Base-by-base conservation (phyloP, 1,140 invertebrate species). In the Drosophila lacertosa region DNA sequence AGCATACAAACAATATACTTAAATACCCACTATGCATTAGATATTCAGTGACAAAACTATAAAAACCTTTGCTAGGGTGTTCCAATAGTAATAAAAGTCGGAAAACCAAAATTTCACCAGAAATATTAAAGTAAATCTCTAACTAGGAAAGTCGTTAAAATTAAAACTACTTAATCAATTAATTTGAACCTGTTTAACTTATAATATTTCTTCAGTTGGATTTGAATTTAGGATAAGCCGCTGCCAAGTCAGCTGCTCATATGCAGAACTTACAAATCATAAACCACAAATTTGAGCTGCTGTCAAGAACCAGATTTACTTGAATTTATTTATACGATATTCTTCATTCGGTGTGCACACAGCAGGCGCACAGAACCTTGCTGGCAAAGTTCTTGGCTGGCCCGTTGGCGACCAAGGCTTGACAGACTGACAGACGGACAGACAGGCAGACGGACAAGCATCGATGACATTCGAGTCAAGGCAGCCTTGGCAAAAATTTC, bases 361-460 rank as follows among this genome's bases (percentile, higher is more conserved):
- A n/a, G 35, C n/a, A 39, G 0, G 10, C 35, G 7, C 4, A 20
- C 24, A 33, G 39, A 55, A 55, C 48, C 33, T 59, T 53, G 42
- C 33, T 7, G 13, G 39, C 24, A 9, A 60, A 62, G 60, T 57
- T 70, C 51, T 75, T 55, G 71, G 35, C 20, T 24, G 33, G 20
- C 20, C 11, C 20, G 22, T 13, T 11, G 13, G 13, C 16, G 33
- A 22, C n/a, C 42, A 57, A 74, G 57, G 58, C 16, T 26, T 22
- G 48, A 26, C 44, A 53, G 48, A 26, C 44, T 44, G 74, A 63
- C 74, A 75, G 37, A n/a, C 48, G 67, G 80, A 79, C 80, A 84
- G 74, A 83, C 74, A 78, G 58, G 57, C 47, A 26, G 44, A 5
- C 4, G 4, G 24, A 5, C 3, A 4, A 24, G 6, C n/a, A n/a